A percentile compares a stretch with the other conserved stretches of the same genome.
These are phyloP conservation scores for Eupeodes luniger DNA, from an alignment of 2,888 invertebrate species.

Conservation along the genomic window DNA sequence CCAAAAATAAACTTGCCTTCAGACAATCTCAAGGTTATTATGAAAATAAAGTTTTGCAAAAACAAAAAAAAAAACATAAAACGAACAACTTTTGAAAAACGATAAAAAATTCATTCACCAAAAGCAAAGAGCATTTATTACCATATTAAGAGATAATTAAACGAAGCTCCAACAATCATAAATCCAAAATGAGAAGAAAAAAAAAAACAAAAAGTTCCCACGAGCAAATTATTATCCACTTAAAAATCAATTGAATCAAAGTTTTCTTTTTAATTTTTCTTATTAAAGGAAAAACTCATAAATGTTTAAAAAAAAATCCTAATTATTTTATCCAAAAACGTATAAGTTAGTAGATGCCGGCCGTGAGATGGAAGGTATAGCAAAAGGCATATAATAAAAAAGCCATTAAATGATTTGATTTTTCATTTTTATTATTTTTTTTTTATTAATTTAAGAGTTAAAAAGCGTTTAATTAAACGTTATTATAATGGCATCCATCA, in stretches of 20 bases:
- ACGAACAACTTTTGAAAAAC: background rate
- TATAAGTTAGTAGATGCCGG: background rate
- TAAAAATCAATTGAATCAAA: slow-evolving; percentile 25
- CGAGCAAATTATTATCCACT: slow-evolving; percentile 23
- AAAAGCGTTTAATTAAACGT: slow-evolving; percentile 24
- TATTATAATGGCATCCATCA: slow-evolving; percentile 30
- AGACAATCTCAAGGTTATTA: background rate
- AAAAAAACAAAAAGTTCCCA: slow-evolving; percentile 3
- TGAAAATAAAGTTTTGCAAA: background rate
- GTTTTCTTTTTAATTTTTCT: background rate
- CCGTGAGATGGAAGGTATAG: too few relatives aligned
- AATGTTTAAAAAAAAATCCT: background rate
- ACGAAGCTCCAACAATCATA: background rate
- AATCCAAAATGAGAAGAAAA: background rate
- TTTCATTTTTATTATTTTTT: background rate
- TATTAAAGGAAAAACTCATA: background rate
- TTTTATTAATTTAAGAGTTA: slow-evolving; percentile 10
- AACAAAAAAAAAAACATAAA: background rate
- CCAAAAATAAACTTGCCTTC: too few relatives aligned
- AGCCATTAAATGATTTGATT: slow-evolving; percentile 4
- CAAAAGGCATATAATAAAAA: slow-evolving; percentile 2
- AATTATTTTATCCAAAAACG: slow-evolving; percentile 31
- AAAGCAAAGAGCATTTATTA: background rate
- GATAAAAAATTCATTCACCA: background rate
- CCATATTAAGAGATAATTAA: slow-evolving; percentile 18